Conservation (phyloP, 2,113 vertebrate genomes). For the Lampris incognitus region DNA sequence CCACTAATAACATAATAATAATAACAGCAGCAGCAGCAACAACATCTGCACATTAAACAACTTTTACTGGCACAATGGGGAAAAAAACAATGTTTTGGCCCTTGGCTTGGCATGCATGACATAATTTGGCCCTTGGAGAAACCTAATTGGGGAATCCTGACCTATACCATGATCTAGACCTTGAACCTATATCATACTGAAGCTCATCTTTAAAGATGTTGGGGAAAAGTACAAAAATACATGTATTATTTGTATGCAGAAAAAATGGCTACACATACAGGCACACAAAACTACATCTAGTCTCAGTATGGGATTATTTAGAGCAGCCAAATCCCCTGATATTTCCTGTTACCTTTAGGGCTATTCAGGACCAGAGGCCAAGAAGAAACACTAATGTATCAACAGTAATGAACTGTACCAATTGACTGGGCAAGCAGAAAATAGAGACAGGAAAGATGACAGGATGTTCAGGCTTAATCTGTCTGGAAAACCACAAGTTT, state of each 20-base stretch:
- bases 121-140: too few relatives aligned
- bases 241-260: background rate
- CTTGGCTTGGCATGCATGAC: too few relatives aligned
- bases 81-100: too few relatives aligned
- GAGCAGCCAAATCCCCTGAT: constrained; percentile 53
- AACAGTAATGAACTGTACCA: constrained; percentile 26
- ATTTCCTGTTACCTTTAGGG: constrained; percentile 74
- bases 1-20: too few relatives aligned
- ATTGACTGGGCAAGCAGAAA: constrained; percentile 13
- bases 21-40: too few relatives aligned
- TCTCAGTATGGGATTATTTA: constrained; percentile 23
- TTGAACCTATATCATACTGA: too few relatives aligned
- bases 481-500: constrained; percentile 10
- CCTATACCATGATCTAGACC: too few relatives aligned
- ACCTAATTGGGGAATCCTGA: too few relatives aligned
- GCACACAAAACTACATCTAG: background rate
- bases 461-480: constrained; percentile 22
- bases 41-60: too few relatives aligned
- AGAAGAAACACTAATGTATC: constrained; percentile 4
- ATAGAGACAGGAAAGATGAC: constrained; percentile 26
- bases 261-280: constrained; percentile 2
- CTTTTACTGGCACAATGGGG: too few relatives aligned
- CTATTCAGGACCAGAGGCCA: constrained; percentile 32
- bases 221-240: background rate
- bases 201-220: background rate